Base-by-base conservation (phyloP, 1,140 invertebrate genomes). In the Aphis gossypii region DNA sequence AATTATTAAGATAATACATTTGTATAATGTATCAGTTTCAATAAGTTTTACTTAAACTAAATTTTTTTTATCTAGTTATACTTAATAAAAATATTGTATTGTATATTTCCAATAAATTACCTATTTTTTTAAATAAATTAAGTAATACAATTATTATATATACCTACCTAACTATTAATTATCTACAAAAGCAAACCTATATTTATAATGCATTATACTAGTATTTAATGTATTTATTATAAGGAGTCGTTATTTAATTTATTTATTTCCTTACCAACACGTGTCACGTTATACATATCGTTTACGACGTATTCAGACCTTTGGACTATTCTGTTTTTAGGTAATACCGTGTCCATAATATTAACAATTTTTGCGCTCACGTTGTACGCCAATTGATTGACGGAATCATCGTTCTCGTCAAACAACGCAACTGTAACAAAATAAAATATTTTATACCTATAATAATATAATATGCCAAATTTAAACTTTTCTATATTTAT, bases 331-430 rank as follows among this genome's bases (percentile, higher is more conserved):
- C 44, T 54, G 25, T 82, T 93, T 35, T 84, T 84, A 7, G 92
- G 92, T 48, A 93, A 84, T 0, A 93, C 76, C 14, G 82, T 84
- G 82, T 93, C 48, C 82, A 93, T n/a, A 30, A 93, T 86, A 82
- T 92, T 92, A 14, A 93, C 23, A 11, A 35, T 93, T 51, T 30
- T 93, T 7, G 92, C 82, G 35, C 92, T 93, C n/a, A 93, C 92
- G 48, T 54, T 84, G 38, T 93, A 93, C 38, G 92, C 92, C 35
- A 93, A 25, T 9, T 83, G 92, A 44, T 93, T 56, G 48, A 54
- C 35, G 35, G 92, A 21, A 25, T 93, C 92, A 23, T 86, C 92
- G 35, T 93, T 84, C 48, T 93, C 92, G 48, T 56, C 23, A 14
- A 93, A 93, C 46, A 93, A 25, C 6, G 92, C 92, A 23, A 93